phyloP scores from a whole-genome alignment of 23 tunicate species.

The Botrylloides violaceus region DNA sequence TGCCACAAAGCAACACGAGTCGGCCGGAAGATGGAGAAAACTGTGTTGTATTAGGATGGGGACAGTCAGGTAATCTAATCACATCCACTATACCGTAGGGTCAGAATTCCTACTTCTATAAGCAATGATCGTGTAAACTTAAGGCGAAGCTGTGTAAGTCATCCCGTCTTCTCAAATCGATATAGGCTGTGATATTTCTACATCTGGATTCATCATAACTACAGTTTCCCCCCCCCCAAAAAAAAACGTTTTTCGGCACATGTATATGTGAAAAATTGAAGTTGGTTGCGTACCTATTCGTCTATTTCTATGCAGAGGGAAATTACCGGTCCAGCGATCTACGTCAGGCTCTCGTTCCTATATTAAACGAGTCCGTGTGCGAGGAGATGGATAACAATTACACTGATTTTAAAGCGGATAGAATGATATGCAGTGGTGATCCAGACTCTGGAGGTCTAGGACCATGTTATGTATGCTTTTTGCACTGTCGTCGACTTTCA shows the following conservation, averaged over 20 bases:
- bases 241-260: no score
- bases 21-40: background rate
- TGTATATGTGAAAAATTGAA: background rate
- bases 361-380: background rate
- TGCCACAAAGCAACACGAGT: background rate
- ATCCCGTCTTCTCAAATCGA: no score
- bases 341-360: background rate
- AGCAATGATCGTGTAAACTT: no score
- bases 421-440: background rate
- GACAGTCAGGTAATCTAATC: slow-evolving; percentile 9
- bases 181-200: no score
- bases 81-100: no score
- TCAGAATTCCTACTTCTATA: no score
- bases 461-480: background rate
- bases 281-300: background rate
- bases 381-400: background rate
- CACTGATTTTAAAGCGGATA: background rate
- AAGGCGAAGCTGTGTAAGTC: no score
- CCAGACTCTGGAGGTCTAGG: background rate
- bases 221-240: no score
- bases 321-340: background rate
- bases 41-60: slow-evolving; percentile 21
- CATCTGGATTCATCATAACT: no score
- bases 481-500: background rate
- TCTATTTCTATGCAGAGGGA: background rate